Conservation (phyloP, 1,140 invertebrate species). For the Anastrepha obliqua region DNA sequence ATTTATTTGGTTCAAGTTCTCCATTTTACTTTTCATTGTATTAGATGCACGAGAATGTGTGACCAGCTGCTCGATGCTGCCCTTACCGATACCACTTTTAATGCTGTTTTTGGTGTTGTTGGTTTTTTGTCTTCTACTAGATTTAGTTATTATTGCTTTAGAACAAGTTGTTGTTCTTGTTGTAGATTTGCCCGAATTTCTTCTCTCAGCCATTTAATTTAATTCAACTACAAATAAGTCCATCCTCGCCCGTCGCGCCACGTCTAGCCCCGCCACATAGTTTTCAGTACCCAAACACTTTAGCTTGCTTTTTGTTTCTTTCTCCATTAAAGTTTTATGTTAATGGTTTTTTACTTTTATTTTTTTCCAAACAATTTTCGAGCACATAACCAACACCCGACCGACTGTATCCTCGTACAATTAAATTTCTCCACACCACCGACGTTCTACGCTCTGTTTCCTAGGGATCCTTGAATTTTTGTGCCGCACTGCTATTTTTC, state of each 20-base stretch:
- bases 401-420: not conserved
- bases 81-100: not conserved
- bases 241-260: not conserved
- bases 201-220: slow-evolving; percentile 24
- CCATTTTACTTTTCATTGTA: not conserved
- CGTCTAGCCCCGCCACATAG: too few relatives aligned
- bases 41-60: not conserved
- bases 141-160: slow-evolving; percentile 30
- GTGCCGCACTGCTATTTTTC: not conserved
- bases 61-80: not conserved
- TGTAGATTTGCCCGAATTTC: not conserved
- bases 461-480: not conserved
- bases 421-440: too few relatives aligned
- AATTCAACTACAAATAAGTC: slow-evolving; percentile 35
- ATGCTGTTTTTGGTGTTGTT: not conserved
- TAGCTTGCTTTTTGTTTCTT: not conserved
- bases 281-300: not conserved
- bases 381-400: not conserved
- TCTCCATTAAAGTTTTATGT: slow-evolving; percentile 44
- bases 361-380: slow-evolving; percentile 1
- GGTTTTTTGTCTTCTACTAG: not conserved
- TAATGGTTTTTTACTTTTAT: slow-evolving; percentile 13
- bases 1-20: slow-evolving; percentile 38
- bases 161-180: not conserved
- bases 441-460: not conserved